A percentile compares a stretch with the other conserved stretches of the same genome.
Conservation (phyloP, 2,888 invertebrate species). For the Pseudolycoriella hygida region DNA sequence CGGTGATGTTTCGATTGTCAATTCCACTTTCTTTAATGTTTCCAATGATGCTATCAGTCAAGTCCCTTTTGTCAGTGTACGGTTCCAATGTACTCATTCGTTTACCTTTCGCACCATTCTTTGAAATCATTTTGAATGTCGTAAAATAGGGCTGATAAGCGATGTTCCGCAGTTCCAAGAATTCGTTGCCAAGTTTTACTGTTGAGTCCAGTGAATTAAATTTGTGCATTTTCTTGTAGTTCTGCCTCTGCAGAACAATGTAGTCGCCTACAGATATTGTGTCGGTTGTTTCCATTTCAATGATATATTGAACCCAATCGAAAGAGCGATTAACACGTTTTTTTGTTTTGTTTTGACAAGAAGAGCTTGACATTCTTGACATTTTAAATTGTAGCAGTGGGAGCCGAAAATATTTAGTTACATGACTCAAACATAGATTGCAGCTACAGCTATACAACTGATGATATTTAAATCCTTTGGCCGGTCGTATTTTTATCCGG, state of each 20-base stretch:
- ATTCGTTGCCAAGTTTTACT: constrained; percentile 50
- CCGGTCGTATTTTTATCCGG: too few species aligned
- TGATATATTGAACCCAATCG: too few species aligned
- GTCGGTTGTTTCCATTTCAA: background rate
- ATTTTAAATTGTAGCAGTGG: too few species aligned
- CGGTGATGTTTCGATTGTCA: constrained; percentile 72
- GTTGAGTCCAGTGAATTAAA: constrained; percentile 43
- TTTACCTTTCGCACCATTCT: constrained; percentile 31
- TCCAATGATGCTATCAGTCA: constrained; percentile 44
- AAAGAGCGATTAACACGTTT: too few species aligned
- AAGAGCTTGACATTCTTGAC: too few species aligned
- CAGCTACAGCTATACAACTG: too few species aligned
- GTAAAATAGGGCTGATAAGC: constrained; percentile 53
- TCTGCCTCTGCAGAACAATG: constrained; percentile 59
- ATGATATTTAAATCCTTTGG: too few species aligned
- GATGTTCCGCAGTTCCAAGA: constrained; percentile 45
- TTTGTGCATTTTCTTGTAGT: constrained; percentile 60
- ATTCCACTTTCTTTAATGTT: constrained; percentile 47
- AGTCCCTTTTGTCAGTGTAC: constrained; percentile 36
- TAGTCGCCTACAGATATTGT: constrained; percentile 38
- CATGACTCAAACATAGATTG: too few species aligned
- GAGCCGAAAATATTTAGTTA: too few species aligned
- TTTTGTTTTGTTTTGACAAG: too few species aligned
- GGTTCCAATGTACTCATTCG: constrained; percentile 34
- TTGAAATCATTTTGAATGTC: constrained; percentile 53